These are phyloP conservation scores for Silvanus unidentatus DNA, from an alignment of 2,888 invertebrate genomes.

Conservation along the genomic window DNA sequence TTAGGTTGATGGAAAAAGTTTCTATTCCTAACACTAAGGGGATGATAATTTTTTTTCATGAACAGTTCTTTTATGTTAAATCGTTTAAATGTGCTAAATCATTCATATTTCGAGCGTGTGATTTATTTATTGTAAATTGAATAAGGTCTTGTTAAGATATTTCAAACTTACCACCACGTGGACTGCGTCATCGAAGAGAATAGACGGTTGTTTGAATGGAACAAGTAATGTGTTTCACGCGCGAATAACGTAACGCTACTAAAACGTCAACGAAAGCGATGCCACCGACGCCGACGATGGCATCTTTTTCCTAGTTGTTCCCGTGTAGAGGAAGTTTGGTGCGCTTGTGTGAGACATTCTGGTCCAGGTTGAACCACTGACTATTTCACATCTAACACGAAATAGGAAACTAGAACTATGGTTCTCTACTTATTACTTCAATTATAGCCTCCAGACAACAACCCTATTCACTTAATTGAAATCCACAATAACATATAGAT, in stretches of 20 bases:
- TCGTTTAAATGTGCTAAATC: no score
- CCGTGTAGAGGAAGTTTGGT: neutral
- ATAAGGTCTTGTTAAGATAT: no score
- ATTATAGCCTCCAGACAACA: slow-evolving; percentile 2
- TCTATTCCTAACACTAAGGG: no score
- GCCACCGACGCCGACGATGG: no score
- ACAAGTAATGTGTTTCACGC: neutral
- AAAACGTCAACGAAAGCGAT: neutral
- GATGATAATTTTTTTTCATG: no score
- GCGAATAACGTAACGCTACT: neutral
- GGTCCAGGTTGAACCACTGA: neutral
- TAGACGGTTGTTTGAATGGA: no score
- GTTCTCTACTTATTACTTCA: slow-evolving; percentile 2
- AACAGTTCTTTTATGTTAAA: no score
- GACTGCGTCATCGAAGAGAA: neutral
- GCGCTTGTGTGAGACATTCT: neutral
- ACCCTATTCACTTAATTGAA: neutral
- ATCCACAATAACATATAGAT: neutral
- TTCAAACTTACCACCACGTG: slow-evolving; percentile 2
- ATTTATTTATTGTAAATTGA: no score
- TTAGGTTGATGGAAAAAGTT: no score
- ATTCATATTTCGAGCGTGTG: no score
- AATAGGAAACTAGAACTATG: neutral
- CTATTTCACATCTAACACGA: neutral
- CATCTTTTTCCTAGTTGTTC: no score